phyloP scores from a whole-genome alignment of 2,888 invertebrate species.

The Oxyteleia sp. region DNA sequence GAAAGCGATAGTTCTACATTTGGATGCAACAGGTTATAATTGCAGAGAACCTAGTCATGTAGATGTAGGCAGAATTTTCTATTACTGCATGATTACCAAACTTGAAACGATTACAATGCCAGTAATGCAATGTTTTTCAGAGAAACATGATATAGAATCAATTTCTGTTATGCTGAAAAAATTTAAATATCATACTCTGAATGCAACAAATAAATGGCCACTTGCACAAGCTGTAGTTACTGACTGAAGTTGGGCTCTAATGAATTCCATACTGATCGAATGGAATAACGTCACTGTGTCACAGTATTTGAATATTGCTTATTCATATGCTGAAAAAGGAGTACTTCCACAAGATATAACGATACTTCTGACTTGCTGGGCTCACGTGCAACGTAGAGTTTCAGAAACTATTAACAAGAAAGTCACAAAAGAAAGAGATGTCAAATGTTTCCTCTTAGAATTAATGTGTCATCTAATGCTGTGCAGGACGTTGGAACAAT shows the following conservation, averaged over 20 bases:
- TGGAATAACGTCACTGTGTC: slow-evolving; percentile 40
- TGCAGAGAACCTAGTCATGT: slow-evolving; percentile 49
- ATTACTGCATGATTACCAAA: slow-evolving; percentile 29
- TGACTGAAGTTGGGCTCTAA: slow-evolving; percentile 56
- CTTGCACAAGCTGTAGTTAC: slow-evolving; percentile 24
- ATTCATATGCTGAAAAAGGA: slow-evolving; percentile 20
- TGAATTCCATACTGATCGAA: slow-evolving; percentile 34
- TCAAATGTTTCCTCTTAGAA: slow-evolving; percentile 54
- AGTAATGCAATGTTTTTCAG: slow-evolving; percentile 47
- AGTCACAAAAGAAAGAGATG: slow-evolving; percentile 21
- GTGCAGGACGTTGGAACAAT: slow-evolving; percentile 33
- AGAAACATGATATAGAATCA: slow-evolving; percentile 42
- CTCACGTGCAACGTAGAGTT: slow-evolving; percentile 62
- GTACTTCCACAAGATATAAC: slow-evolving; percentile 2
- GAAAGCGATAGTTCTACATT: background rate
- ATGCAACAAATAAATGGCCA: slow-evolving; percentile 36
- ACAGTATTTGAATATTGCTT: slow-evolving; percentile 45
- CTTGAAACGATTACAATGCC: background rate
- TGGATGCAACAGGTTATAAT: slow-evolving; percentile 17
- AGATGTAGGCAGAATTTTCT: slow-evolving; percentile 37
- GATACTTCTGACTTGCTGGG: slow-evolving; percentile 57
- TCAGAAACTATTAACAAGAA: slow-evolving; percentile 26
- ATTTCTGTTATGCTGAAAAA: slow-evolving; percentile 47
- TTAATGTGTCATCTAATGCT: slow-evolving; percentile 43
- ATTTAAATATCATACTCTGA: slow-evolving; percentile 45